phyloP scores from a whole-genome alignment of 2,113 vertebrate species.

The Helogale parvula region DNA sequence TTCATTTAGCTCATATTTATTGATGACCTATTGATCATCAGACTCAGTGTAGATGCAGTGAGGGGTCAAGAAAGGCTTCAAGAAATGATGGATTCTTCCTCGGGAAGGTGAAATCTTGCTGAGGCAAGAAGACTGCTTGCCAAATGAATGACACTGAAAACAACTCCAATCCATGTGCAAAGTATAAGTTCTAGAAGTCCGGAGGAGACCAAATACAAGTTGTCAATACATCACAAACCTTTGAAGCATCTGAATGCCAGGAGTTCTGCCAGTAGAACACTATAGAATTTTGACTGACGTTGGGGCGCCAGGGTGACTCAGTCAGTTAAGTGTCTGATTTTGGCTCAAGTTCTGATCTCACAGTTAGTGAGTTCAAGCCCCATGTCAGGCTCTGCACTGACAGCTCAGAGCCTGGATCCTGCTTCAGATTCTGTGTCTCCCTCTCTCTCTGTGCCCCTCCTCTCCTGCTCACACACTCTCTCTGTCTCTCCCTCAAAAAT shows the following conservation, averaged over 20 bases:
- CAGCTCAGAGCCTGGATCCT: no score
- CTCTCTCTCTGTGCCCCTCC: no score
- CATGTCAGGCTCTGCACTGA: no score
- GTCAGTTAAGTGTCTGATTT: no score
- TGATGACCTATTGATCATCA: background rate
- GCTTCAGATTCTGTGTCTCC: no score
- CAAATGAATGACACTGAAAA: background rate
- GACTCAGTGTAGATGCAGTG: background rate
- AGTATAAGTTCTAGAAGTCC: background rate
- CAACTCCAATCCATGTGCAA: background rate
- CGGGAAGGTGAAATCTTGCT: background rate
- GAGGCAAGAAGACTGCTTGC: background rate
- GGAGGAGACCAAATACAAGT: background rate
- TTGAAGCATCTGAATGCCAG: background rate
- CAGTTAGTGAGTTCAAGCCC: no score
- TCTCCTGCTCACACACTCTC: no score
- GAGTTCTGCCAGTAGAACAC: background rate
- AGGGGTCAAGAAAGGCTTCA: background rate
- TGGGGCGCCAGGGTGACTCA: background rate
- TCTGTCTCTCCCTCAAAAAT: no score
- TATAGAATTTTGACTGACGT: background rate
- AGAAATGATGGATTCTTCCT: background rate
- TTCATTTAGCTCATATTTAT: background rate
- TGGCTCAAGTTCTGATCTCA: no score
- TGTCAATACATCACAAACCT: background rate